Percentiles rank a stretch among this genome's conserved stretches.
Conservation (phyloP, 1,140 invertebrate genomes). For the Zaprionus lachaisei region DNA sequence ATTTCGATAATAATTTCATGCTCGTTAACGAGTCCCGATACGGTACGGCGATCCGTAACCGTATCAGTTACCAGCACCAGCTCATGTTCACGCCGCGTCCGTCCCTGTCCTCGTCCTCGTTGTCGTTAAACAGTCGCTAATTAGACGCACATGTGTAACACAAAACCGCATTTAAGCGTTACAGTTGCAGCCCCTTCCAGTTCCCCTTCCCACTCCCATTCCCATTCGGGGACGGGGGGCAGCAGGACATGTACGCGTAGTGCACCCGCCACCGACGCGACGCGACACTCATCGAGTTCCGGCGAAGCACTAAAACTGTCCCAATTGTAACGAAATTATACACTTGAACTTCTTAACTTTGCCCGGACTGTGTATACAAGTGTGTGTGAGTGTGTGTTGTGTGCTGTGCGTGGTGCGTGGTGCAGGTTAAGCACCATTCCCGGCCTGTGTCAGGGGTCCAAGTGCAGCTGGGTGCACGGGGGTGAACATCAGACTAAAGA, state of each 20-base stretch:
- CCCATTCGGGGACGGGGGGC: background rate
- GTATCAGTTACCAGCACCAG: constrained; percentile 62
- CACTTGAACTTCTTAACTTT: constrained; percentile 78
- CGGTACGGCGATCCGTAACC: constrained; percentile 23
- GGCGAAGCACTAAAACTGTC: constrained; percentile 81
- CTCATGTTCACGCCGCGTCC: background rate
- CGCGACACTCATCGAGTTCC: constrained; percentile 51
- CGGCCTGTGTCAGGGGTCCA: background rate
- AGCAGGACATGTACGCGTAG: background rate
- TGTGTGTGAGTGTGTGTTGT: constrained; percentile 7
- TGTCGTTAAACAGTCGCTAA: constrained; percentile 80
- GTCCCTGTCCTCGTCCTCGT: constrained; percentile 30
- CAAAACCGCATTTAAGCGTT: constrained; percentile 77
- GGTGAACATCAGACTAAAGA: background rate
- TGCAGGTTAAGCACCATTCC: constrained; percentile 17
- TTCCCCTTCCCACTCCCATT: background rate
- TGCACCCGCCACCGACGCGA: constrained; percentile 28
- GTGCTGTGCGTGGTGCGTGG: constrained; percentile 11
- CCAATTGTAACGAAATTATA: constrained; percentile 77
- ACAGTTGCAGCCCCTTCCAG: constrained; percentile 21
- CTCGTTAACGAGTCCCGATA: constrained; percentile 59
- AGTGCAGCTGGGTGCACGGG: constrained; percentile 3
- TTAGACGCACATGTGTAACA: constrained; percentile 82
- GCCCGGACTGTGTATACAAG: constrained; percentile 12
- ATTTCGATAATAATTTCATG: constrained; percentile 83